Evolutionary conservation across 2,797 vertebrate genomes (phyloP).

Genomic region (Eurystomus glaucurus): DNA sequence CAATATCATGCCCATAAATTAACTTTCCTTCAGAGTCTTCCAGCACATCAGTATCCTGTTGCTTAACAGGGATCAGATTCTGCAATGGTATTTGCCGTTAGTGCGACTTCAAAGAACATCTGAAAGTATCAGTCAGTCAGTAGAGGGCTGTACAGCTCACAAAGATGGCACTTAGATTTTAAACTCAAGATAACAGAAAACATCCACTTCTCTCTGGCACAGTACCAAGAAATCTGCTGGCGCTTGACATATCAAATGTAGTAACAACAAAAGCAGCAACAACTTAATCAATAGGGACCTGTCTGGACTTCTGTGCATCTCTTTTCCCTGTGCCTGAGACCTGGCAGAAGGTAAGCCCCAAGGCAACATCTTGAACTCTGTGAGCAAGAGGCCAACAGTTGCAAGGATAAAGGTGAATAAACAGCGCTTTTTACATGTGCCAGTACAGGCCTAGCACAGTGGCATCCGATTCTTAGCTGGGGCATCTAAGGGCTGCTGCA

Average conservation of each 20-base stretch:
- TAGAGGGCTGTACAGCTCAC: neutral
- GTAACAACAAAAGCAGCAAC: neutral
- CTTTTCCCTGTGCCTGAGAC: neutral
- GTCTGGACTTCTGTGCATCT: neutral
- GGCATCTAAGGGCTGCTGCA: neutral
- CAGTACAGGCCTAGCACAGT: neutral
- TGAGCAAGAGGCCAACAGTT: neutral
- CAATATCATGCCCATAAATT: neutral
- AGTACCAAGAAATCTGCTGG: neutral
- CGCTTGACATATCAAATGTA: neutral
- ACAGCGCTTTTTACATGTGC: too few species aligned
- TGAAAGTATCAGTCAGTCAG: neutral
- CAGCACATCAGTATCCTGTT: fast-evolving
- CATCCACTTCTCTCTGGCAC: neutral
- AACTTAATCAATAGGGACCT: neutral
- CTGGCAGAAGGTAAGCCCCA: neutral
- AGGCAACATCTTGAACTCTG: neutral
- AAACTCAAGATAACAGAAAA: neutral
- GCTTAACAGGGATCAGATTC: neutral
- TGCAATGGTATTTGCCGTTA: neutral
- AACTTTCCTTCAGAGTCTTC: neutral
- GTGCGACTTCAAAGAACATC: fast-evolving
- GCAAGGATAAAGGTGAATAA: neutral
- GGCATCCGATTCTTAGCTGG: fast-evolving
- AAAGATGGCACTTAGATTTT: neutral